Percentiles rank a stretch among this genome's conserved stretches.
Evolutionary conservation across 2,888 invertebrate species (phyloP).

Genomic region (Bruchidius siliquastri): DNA sequence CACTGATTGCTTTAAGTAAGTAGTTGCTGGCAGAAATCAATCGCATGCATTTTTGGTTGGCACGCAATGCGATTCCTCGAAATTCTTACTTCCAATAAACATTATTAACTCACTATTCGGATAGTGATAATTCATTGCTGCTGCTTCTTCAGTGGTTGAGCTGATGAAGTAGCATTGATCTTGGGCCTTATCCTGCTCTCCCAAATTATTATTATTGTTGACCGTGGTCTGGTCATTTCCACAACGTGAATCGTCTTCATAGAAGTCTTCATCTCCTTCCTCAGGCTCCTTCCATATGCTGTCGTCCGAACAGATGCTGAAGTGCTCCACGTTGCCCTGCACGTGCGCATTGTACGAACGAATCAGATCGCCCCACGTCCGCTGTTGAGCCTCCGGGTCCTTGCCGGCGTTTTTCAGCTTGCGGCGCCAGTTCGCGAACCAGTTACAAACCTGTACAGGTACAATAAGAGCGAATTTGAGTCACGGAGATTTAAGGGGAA

Average conservation of each 20-base stretch:
- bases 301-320: constrained; percentile 73
- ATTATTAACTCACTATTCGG: background rate
- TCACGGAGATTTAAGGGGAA: no score
- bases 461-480: no score
- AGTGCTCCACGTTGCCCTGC: constrained; percentile 74
- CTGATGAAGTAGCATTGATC: constrained; percentile 46
- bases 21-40: no score
- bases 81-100: no score
- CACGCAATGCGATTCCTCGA: no score
- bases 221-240: constrained; percentile 17
- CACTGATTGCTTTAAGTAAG: no score
- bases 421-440: constrained; percentile 80
- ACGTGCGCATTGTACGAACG: constrained; percentile 69
- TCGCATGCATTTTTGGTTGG: no score
- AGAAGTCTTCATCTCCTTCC: constrained; percentile 29
- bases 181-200: constrained; percentile 17
- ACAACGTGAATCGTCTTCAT: constrained; percentile 5
- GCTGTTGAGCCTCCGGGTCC: constrained; percentile 55
- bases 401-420: constrained; percentile 72
- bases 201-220: constrained; percentile 28
- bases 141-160: constrained; percentile 41
- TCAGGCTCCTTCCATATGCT: constrained; percentile 74
- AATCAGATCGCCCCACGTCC: constrained; percentile 71
- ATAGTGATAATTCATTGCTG: background rate
- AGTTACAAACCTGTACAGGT: constrained; percentile 67